phyloP scores from a whole-genome alignment of 2,113 vertebrate genomes.

The Odontophorus gujanensis region DNA sequence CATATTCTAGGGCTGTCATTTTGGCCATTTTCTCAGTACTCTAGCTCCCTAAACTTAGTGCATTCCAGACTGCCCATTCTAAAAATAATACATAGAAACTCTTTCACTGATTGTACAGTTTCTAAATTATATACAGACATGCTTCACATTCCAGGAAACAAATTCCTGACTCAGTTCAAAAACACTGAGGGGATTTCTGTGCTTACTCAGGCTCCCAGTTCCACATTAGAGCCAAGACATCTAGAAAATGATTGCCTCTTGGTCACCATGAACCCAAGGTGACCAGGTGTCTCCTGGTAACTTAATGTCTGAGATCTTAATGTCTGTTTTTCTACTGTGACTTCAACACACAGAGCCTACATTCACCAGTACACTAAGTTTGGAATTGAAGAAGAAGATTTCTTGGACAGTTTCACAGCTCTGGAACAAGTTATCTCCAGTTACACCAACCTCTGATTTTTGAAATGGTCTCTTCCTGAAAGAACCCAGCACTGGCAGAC shows the following conservation, averaged over 20 bases:
- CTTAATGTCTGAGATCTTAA: neutral
- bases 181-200: neutral
- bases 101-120: neutral
- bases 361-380: slow-evolving; percentile 92
- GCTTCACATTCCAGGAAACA: neutral
- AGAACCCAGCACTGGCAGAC: neutral
- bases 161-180: neutral
- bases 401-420: slow-evolving; percentile 91
- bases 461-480: neutral
- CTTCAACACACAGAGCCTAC: slow-evolving; percentile 84
- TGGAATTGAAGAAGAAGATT: slow-evolving; percentile 93
- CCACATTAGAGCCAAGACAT: neutral
- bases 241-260: neutral
- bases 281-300: neutral
- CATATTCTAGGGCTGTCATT: neutral
- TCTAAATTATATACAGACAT: neutral
- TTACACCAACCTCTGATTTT: slow-evolving; percentile 83
- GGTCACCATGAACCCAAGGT: neutral
- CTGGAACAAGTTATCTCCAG: slow-evolving; percentile 95
- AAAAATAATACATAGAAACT: neutral
- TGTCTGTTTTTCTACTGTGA: neutral
- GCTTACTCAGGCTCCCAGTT: neutral
- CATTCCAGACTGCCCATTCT: neutral
- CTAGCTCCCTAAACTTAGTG: neutral
- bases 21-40: neutral